Evolutionary conservation across 1,140 invertebrate genomes (phyloP), one percentile per base, ranked within the genome.

Genomic region (Melitaea cinxia): DNA sequence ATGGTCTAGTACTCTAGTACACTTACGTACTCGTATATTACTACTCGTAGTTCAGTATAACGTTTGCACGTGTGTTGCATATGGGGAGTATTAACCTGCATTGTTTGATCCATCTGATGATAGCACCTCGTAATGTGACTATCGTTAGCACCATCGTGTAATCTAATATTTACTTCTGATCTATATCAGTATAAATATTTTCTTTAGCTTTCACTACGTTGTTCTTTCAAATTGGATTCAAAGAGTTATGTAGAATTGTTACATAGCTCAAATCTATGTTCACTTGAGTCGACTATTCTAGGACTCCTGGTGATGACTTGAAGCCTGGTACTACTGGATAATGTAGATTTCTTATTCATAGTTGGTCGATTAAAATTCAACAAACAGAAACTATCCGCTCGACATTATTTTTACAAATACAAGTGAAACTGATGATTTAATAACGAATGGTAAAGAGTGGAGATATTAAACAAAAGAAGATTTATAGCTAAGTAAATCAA

Each of bases 31-130:
- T n/a, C n/a, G n/a, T n/a, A n/a, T n/a, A n/a, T n/a, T n/a, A n/a
- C n/a, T 21, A 47, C 12, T 35, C 19, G 15, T 47, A 47, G 42
- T 23, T 47, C 19, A 23, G 5, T 47, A 19, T 47, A n/a, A 47
- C 10, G n/a, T 47, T 0, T 47, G 19, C 42, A 47, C 42, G 42
- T 47, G 42, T 47, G 42, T 47, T 19, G 21, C 42, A 47, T 47
- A 47, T 12, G 14, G n/a, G 12, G 42, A 47, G 42, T 47, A 47
- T 47, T 23, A 47, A 47, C 42, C 42, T 23, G 21, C 42, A 47
- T 21, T 42, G 37, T 42, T 7, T 42, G 21, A 12, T 14, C 10
- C 17, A 47, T 47, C 17, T 47, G 42, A 47, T 47, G 10, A 47
- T 47, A 21, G 19, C 21, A 19, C 14, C 42, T 47, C 4, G 21